A percentile compares a stretch with the other conserved stretches of the same genome.
Evolutionary conservation across 2,797 vertebrate species (phyloP).

Genomic region (Cryptoprocta ferox): DNA sequence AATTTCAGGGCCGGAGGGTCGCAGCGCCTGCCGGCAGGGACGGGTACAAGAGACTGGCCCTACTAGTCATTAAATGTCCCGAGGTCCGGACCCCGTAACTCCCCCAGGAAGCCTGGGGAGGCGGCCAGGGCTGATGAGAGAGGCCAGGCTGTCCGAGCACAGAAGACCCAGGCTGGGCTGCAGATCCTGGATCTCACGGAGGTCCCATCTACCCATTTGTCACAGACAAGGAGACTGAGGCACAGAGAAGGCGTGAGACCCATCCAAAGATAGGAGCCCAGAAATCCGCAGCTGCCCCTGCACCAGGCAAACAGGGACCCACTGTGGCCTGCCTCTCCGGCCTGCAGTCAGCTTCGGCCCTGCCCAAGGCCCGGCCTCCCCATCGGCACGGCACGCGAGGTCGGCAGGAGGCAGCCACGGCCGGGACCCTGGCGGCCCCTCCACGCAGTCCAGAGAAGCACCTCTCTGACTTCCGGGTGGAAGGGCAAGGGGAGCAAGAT

Average conservation of each 20-base stretch:
- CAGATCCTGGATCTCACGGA: background rate
- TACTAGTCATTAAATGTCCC: accelerated
- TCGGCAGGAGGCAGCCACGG: accelerated
- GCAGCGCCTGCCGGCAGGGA: background rate
- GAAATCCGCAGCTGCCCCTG: background rate
- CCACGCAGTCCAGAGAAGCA: accelerated
- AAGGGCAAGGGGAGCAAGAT: accelerated
- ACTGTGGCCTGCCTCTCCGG: background rate
- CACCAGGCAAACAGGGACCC: background rate
- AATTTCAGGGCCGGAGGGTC: accelerated
- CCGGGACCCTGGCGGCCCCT: background rate
- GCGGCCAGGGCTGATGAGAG: no score
- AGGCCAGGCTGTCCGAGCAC: background rate
- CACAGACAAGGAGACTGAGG: background rate
- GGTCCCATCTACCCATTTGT: background rate
- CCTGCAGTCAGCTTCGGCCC: background rate
- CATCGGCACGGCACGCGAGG: accelerated
- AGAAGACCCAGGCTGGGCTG: background rate
- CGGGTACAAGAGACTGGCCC: background rate
- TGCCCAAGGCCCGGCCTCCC: background rate
- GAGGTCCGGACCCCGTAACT: background rate
- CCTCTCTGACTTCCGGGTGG: accelerated
- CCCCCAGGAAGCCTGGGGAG: background rate
- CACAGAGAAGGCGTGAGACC: background rate
- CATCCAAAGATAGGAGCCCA: background rate